These are phyloP conservation scores for Larimichthys polyactis DNA, from an alignment of 2,113 vertebrate genomes.

Conservation along the genomic window DNA sequence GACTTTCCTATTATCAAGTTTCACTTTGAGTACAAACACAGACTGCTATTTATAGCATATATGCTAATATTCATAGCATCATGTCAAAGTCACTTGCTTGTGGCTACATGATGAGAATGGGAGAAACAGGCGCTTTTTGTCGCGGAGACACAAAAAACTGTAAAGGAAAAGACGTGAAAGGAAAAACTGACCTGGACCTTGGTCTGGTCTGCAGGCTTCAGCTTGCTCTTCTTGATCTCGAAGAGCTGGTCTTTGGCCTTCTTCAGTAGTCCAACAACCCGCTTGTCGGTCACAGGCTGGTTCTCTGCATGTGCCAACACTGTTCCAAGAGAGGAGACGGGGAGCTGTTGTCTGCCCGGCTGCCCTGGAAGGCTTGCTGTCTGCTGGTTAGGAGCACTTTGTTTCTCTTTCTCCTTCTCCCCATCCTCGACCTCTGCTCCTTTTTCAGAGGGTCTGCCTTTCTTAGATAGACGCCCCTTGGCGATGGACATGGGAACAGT, in stretches of 20 bases:
- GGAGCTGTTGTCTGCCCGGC: conserved; percentile 84
- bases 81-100: conserved; percentile 45
- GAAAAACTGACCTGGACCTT: conserved; percentile 92
- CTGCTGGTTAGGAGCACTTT: conserved; percentile 79
- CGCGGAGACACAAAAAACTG: conserved; percentile 1
- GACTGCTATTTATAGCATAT: conserved; percentile 59
- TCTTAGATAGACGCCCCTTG: conserved; percentile 93
- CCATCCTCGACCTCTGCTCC: conserved; percentile 85
- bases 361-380: conserved; percentile 71
- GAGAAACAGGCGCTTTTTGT: conserved; percentile 23
- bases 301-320: conserved; percentile 94
- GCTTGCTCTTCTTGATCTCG: conserved; percentile 97
- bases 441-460: conserved; percentile 85
- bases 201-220: conserved; percentile 92
- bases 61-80: conserved; percentile 46
- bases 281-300: conserved; percentile 93
- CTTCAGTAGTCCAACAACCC: conserved; percentile 93
- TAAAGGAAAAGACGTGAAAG: not conserved
- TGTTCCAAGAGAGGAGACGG: conserved; percentile 90
- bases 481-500: conserved; percentile 79
- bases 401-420: conserved; percentile 88
- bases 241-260: conserved; percentile 97
- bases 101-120: conserved; percentile 35
- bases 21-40: conserved; percentile 65
- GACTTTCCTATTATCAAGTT: conserved; percentile 78